These are phyloP conservation scores for Amyelois transitella DNA, from an alignment of 1,140 invertebrate species.

Conservation along the genomic window DNA sequence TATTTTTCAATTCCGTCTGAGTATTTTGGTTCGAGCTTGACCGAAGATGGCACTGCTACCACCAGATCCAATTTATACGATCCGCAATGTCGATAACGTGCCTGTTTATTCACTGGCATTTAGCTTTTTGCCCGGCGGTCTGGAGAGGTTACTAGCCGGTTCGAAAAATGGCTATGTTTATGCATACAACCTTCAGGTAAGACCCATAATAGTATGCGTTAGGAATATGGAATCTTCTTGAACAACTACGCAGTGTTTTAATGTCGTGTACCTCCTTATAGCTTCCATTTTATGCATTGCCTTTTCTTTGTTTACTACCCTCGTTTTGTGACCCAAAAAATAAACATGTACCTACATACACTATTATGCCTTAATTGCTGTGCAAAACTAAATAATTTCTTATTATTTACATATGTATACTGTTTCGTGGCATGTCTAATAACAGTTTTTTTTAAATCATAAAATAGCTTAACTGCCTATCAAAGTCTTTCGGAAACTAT, in stretches of 20 bases:
- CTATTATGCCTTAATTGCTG: too few relatives aligned
- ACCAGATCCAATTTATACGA: conserved; percentile 80
- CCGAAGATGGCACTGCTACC: conserved; percentile 69
- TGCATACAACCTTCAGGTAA: conserved; percentile 83
- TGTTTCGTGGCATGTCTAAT: too few relatives aligned
- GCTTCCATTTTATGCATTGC: conserved; percentile 18
- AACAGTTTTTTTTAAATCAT: too few relatives aligned
- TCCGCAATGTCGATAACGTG: conserved; percentile 79
- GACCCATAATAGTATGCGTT: conserved; percentile 33
- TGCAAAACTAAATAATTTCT: not conserved
- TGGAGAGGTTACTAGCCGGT: conserved; percentile 80
- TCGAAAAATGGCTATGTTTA: conserved; percentile 80
- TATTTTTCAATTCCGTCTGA: conserved; percentile 57
- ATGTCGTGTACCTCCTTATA: conserved; percentile 19
- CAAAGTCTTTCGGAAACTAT: too few relatives aligned
- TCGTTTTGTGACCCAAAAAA: conserved; percentile 56
- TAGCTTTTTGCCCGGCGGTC: conserved; percentile 71
- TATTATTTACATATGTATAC: too few relatives aligned
- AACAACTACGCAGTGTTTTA: conserved; percentile 20
- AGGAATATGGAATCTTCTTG: conserved; percentile 30
- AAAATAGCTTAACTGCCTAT: too few relatives aligned
- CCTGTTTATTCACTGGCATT: conserved; percentile 80
- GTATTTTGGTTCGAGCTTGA: conserved; percentile 68
- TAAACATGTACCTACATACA: too few relatives aligned
- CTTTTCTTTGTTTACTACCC: conserved; percentile 59